phyloP scores from a whole-genome alignment of 1,140 invertebrate genomes.

The Maniola jurtina region DNA sequence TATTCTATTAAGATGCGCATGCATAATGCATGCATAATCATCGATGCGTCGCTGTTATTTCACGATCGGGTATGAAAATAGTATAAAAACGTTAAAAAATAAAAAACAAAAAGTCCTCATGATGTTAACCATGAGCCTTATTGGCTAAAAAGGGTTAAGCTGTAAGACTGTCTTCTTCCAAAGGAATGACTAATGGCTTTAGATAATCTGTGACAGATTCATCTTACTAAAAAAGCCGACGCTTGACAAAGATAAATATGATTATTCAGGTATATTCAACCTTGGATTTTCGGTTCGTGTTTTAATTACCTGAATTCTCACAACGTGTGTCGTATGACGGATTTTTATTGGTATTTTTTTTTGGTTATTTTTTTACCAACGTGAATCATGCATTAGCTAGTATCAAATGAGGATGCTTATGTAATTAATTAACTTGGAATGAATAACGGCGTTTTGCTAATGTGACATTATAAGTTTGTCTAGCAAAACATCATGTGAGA shows the following conservation, averaged over 20 bases:
- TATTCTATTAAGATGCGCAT: constrained; percentile 9
- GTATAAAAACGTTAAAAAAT: constrained; percentile 49
- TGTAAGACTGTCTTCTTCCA: constrained; percentile 69
- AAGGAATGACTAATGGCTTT: constrained; percentile 68
- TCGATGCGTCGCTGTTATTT: constrained; percentile 17
- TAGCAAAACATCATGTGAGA: background rate
- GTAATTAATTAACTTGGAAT: background rate
- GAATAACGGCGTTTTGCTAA: constrained; percentile 1
- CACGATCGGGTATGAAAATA: constrained; percentile 28
- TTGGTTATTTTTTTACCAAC: constrained; percentile 6
- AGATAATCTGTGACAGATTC: constrained; percentile 77
- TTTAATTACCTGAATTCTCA: constrained; percentile 77
- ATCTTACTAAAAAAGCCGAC: constrained; percentile 74
- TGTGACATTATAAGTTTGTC: background rate
- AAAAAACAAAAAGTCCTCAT: constrained; percentile 47
- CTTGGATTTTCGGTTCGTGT: constrained; percentile 63
- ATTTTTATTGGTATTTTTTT: constrained; percentile 39
- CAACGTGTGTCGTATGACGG: constrained; percentile 54
- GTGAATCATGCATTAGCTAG: constrained; percentile 3
- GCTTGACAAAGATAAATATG: constrained; percentile 72
- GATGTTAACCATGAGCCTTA: constrained; percentile 66
- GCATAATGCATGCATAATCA: constrained; percentile 12
- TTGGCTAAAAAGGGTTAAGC: constrained; percentile 77
- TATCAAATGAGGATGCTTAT: background rate
- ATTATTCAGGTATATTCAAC: constrained; percentile 68